Base-by-base conservation (phyloP, 2,888 invertebrate species). In the Magallana nippona region DNA sequence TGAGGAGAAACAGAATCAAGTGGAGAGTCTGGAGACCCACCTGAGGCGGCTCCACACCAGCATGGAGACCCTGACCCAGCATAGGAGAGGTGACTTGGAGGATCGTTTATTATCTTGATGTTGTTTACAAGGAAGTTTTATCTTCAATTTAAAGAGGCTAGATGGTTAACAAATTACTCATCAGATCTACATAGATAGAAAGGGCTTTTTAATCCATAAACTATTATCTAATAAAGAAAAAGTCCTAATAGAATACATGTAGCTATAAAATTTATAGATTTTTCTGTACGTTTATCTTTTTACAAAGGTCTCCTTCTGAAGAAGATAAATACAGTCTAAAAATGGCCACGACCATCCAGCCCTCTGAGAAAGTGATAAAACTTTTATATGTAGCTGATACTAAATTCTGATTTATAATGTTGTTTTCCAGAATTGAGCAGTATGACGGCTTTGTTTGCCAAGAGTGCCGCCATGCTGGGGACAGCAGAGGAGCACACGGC, bases 401-500 rank as follows among this genome's bases (percentile, higher is more conserved):
- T 15, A 32, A 77, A 32, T 17, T 17, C 15, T 8, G 1, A 10
- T 27, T 1, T 10, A 27, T 22, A 10, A 17, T 27, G 27, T 8
- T 78, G 55, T 78, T 10, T 88, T 86, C 19, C 88, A 93, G 94
- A 93, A 56, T 87, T 93, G 83, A 91, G 92, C 62, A n/a, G 82
- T 60, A 89, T 87, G 55, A 94, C 93, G 17, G 93, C 92, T 44
- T 84, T 86, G n/a, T 97, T 98, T 85, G 97, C 97, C n/a, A 96
- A 97, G 95, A 97, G 97, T 85, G 96, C 97, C 58, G 98, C 98
- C 0, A 96, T 98, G 95, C 95, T 99, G 85, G 97, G 98, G 86
- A 97, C 97, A 88, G 97, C 97, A 89, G 99, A 99, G 94, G 98
- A 98, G 91, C 98, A 98, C 92, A 97, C 97, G 86, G 97, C 97